These are phyloP conservation scores for Hyperopisus bebe DNA, from an alignment of 2,113 vertebrate genomes.

Conservation along the genomic window DNA sequence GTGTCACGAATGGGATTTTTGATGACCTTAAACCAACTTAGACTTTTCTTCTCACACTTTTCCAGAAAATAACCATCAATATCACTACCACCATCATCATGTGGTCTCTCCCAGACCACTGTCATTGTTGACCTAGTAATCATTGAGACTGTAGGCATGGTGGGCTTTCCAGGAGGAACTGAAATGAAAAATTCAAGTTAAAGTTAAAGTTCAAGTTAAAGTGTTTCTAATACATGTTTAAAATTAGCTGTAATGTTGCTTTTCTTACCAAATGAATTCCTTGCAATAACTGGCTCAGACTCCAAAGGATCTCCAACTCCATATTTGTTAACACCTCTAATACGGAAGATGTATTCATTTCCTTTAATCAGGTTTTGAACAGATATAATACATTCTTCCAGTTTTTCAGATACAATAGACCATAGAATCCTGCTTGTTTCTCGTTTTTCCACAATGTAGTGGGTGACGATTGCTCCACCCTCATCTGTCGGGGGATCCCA, in stretches of 20 bases:
- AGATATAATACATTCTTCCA: slow-evolving; percentile 77
- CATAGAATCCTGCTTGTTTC: slow-evolving; percentile 91
- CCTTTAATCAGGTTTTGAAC: slow-evolving; percentile 90
- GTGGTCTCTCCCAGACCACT: slow-evolving; percentile 85
- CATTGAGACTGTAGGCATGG: slow-evolving; percentile 79
- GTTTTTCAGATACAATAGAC: slow-evolving; percentile 89
- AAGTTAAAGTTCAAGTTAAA: too few species aligned
- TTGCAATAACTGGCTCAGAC: slow-evolving; percentile 81
- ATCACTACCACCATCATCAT: slow-evolving; percentile 85
- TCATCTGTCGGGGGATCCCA: slow-evolving; percentile 89
- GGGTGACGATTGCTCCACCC: slow-evolving; percentile 85
- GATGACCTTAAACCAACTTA: slow-evolving; percentile 92
- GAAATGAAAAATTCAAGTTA: slow-evolving; percentile 7
- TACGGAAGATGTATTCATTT: slow-evolving; percentile 94
- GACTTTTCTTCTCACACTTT: slow-evolving; percentile 91
- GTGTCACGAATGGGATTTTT: slow-evolving; percentile 94
- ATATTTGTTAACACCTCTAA: slow-evolving; percentile 92
- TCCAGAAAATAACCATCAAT: slow-evolving; percentile 91
- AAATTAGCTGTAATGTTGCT: background rate
- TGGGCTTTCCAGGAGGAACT: slow-evolving; percentile 90
- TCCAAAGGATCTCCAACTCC: slow-evolving; percentile 88
- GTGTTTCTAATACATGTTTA: background rate
- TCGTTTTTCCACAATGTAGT: slow-evolving; percentile 94
- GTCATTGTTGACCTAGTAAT: slow-evolving; percentile 94
- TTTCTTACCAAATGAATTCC: slow-evolving; percentile 85